Evolutionary conservation across 1,140 invertebrate genomes (phyloP).

Genomic region (Caerostris extrusa): DNA sequence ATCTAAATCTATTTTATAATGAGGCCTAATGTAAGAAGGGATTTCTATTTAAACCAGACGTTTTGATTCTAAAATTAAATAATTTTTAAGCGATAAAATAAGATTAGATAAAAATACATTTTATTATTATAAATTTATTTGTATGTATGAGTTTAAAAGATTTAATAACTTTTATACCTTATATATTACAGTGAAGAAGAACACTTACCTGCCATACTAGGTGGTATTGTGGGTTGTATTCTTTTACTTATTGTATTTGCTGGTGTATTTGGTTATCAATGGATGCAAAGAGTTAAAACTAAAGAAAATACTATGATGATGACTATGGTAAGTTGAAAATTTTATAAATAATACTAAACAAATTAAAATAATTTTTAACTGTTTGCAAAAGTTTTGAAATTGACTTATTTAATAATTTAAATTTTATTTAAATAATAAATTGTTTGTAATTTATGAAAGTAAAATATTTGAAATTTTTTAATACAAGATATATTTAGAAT

Average conservation of each 20-base stretch:
- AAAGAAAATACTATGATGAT: conserved; percentile 95
- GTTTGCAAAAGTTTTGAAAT: too few relatives aligned
- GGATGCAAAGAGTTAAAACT: conserved; percentile 88
- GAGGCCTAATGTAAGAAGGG: not conserved
- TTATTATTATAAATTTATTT: not conserved
- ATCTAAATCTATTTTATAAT: too few relatives aligned
- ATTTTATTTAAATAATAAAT: too few relatives aligned
- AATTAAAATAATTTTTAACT: too few relatives aligned
- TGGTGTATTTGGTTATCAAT: conserved; percentile 86
- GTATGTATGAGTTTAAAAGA: too few relatives aligned
- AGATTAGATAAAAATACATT: too few relatives aligned
- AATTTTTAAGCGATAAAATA: not conserved
- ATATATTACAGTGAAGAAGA: conserved; percentile 76
- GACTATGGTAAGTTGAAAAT: conserved; percentile 86
- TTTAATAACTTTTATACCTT: not conserved
- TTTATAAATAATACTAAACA: not conserved
- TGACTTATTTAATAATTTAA: too few relatives aligned
- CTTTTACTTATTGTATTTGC: conserved; percentile 86
- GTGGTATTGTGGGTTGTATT: conserved; percentile 85
- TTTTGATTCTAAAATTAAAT: not conserved
- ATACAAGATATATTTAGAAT: too few relatives aligned
- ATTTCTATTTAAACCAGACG: not conserved
- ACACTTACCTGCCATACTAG: conserved; percentile 86
- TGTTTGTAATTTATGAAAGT: too few relatives aligned
- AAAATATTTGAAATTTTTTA: too few relatives aligned